phyloP scores from a whole-genome alignment of 1,140 invertebrate genomes.

The Sarcophaga bullata region DNA sequence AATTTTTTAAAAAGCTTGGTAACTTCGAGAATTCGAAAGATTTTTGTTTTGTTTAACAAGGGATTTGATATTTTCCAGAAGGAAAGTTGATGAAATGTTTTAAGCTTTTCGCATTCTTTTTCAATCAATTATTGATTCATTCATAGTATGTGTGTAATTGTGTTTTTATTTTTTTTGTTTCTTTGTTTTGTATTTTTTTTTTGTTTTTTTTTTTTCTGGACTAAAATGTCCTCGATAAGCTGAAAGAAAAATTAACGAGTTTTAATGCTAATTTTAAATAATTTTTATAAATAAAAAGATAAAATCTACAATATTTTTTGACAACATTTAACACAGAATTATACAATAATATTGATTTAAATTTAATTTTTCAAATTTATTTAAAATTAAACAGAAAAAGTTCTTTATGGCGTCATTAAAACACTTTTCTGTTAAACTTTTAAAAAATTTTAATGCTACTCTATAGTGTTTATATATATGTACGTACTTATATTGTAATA shows the following conservation, averaged over 20 bases:
- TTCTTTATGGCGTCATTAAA: too few species aligned
- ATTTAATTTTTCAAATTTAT: too few species aligned
- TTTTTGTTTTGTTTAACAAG: too few species aligned
- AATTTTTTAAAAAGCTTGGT: too few species aligned
- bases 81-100: not conserved
- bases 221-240: not conserved
- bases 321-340: constrained; percentile 24
- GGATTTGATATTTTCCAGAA: not conserved
- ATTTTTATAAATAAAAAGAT: not conserved
- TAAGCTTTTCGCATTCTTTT: not conserved
- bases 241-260: not conserved
- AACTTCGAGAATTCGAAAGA: too few species aligned
- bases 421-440: too few species aligned
- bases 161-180: too few species aligned
- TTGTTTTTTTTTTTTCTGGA: not conserved
- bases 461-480: not conserved
- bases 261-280: not conserved
- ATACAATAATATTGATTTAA: not conserved
- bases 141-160: too few species aligned
- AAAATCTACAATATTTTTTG: constrained; percentile 25
- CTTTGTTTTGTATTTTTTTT: too few species aligned
- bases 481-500: not conserved
- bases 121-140: too few species aligned
- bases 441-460: too few species aligned
- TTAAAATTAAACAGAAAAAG: too few species aligned